Evolutionary conservation across 1,140 invertebrate genomes (phyloP).

Genomic region (Brachystomella parvula): DNA sequence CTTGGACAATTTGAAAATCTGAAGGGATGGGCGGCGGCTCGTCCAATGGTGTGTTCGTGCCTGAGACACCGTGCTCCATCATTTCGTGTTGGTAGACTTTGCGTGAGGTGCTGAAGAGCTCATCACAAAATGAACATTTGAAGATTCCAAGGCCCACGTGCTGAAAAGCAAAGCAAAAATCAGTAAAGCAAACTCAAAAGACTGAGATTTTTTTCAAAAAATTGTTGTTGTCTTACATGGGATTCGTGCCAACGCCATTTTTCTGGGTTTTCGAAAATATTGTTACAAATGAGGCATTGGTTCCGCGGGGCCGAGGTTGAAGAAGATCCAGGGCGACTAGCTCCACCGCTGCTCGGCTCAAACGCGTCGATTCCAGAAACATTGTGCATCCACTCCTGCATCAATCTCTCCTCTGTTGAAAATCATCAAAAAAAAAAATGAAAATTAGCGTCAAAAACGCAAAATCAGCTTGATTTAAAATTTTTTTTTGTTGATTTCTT

Average conservation of each 20-base stretch:
- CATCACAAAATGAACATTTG: slow-evolving; percentile 31
- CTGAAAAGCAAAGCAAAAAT: too few species aligned
- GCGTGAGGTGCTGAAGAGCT: slow-evolving; percentile 20
- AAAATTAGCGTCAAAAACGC: neutral
- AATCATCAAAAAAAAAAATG: neutral
- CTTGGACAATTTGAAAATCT: slow-evolving; percentile 12
- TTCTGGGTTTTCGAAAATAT: slow-evolving; percentile 18
- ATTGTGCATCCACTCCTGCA: slow-evolving; percentile 30
- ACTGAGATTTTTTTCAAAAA: neutral
- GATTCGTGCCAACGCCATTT: slow-evolving; percentile 32
- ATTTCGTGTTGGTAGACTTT: slow-evolving; percentile 29
- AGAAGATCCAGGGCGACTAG: neutral
- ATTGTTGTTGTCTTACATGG: neutral
- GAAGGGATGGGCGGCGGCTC: neutral
- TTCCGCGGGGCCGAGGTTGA: neutral
- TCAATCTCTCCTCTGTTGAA: slow-evolving; percentile 13
- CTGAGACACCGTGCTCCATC: slow-evolving; percentile 19
- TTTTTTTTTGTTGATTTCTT: neutral
- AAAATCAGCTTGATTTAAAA: neutral
- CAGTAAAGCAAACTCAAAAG: neutral
- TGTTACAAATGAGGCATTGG: slow-evolving; percentile 27
- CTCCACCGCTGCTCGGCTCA: neutral
- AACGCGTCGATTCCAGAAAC: slow-evolving; percentile 17
- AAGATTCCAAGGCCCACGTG: slow-evolving; percentile 33
- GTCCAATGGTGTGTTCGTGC: neutral